phyloP scores from a whole-genome alignment of 2,888 invertebrate genomes.

The Noctua janthe region DNA sequence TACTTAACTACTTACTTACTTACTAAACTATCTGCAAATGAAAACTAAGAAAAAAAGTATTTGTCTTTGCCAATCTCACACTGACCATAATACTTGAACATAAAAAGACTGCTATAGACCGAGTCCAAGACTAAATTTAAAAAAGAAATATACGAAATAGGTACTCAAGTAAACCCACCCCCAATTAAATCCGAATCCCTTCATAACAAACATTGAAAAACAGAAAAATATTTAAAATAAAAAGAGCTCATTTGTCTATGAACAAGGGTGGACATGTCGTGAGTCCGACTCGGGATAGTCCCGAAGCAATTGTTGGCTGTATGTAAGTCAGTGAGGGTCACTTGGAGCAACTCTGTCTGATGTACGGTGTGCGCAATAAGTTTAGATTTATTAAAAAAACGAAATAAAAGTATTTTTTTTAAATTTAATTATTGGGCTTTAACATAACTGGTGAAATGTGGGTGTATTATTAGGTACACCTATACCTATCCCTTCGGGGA shows the following conservation, averaged over 20 bases:
- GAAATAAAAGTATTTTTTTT: too few species aligned
- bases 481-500: not conserved
- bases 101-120: not conserved
- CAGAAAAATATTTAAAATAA: conserved; percentile 47
- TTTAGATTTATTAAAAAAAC: conserved; percentile 19
- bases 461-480: too few species aligned
- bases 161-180: not conserved
- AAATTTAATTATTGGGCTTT: too few species aligned
- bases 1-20: too few species aligned
- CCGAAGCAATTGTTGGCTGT: conserved; percentile 69
- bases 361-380: conserved; percentile 72
- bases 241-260: conserved; percentile 55
- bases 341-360: conserved; percentile 68
- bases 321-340: conserved; percentile 66
- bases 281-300: conserved; percentile 59
- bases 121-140: not conserved
- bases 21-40: not conserved
- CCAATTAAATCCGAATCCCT: conserved; percentile 6
- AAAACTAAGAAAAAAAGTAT: not conserved
- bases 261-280: conserved; percentile 63
- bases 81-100: not conserved
- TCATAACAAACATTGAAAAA: conserved; percentile 20
- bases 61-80: not conserved
- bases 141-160: not conserved
- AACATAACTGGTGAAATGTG: too few species aligned